phyloP scores from a whole-genome alignment of 2,888 invertebrate species.

The Lasioglossum morio region DNA sequence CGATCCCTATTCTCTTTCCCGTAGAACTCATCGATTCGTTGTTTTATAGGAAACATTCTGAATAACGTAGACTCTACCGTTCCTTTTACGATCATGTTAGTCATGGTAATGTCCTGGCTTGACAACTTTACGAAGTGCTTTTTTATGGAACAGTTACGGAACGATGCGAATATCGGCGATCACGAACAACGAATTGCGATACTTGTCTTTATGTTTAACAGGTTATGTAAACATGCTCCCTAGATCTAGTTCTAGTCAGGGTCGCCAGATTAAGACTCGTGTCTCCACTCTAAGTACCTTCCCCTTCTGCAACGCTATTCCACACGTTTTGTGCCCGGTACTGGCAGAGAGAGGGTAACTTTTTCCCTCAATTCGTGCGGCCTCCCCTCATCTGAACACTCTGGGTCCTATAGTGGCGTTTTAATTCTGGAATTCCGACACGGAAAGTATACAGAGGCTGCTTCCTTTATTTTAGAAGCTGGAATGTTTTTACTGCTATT shows the following conservation, averaged over 20 bases:
- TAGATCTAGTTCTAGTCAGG: background rate
- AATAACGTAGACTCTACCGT: background rate
- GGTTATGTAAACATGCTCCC: background rate
- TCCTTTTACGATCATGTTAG: background rate
- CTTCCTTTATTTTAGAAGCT: background rate
- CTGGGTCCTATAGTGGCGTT: background rate
- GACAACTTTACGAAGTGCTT: conserved; percentile 38
- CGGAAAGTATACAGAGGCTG: background rate
- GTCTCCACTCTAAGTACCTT: too few species aligned
- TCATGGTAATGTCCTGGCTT: conserved; percentile 1
- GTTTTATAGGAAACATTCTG: background rate
- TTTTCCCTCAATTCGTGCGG: too few species aligned
- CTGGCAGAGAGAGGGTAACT: too few species aligned
- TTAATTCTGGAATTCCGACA: background rate
- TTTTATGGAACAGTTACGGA: conserved; percentile 31
- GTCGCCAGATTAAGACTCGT: too few species aligned
- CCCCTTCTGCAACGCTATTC: too few species aligned
- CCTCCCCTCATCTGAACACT: too few species aligned
- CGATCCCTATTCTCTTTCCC: background rate
- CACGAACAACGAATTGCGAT: background rate
- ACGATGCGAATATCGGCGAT: background rate
- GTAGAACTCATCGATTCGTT: background rate
- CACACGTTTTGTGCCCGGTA: too few species aligned
- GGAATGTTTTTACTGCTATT: background rate
- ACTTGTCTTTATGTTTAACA: background rate